Base-by-base conservation (phyloP, 2,888 invertebrate species). In the Panzeria rudis region DNA sequence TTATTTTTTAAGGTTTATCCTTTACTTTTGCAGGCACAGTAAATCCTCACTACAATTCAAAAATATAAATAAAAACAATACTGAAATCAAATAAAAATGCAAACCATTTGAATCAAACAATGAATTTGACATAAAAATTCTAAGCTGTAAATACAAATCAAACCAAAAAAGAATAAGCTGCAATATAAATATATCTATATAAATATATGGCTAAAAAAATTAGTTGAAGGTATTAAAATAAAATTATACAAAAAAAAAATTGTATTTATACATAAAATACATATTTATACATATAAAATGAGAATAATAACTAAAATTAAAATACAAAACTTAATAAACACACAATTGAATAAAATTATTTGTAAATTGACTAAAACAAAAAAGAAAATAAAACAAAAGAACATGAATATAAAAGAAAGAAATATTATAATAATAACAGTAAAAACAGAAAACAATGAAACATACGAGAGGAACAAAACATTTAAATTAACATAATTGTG, bases 1-100 rank as follows among this genome's bases (percentile, higher is more conserved):
- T 92, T 92, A 92, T 92, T 92, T 92, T 92, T 92, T 92, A 92
- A 92, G 92, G 92, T 92, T 92, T 92, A 92, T 92, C 92, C 92
- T 92, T 91, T 92, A 92, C 92, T 92, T 90, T 92, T 92, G 91
- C 92, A 92, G 92, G 92, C 92, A 92, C 92, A 92, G 92, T 92
- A 92, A 92, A 89, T 88, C 89, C 89, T 88, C 88, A 89, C 87
- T 86, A 87, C 83, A 83, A 82, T 77, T 71, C 84, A 84, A 78
- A 86, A 80, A 83, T 85, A 88, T 87, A 79, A 86, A 78, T 78
- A 87, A 86, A 87, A 87, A 85, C 79, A 75, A 69, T 86, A 79
- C 68, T 87, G 84, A 83, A 68, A 68, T 83, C 84, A 84, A 83
- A 83, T 87, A 87, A 85, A 86, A 88, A 86, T 88, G 87, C 89